Percentiles rank a stretch among this genome's conserved stretches.
These are phyloP conservation scores for Lucilia sericata DNA, from an alignment of 1,140 invertebrate species.

Conservation along the genomic window DNA sequence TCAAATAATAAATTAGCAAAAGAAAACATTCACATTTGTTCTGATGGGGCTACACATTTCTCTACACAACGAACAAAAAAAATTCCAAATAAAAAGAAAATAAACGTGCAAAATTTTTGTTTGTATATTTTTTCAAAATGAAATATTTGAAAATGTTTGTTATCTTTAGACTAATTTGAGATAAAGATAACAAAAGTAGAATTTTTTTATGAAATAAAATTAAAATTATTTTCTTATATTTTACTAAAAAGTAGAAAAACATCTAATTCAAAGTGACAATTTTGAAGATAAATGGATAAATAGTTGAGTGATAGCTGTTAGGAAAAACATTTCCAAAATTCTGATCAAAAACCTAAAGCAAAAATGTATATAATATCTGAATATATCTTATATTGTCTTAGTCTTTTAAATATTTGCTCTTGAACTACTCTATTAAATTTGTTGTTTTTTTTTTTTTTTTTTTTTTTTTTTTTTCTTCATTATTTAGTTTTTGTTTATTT, in stretches of 20 bases:
- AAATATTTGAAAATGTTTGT: neutral
- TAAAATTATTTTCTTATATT: neutral
- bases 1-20: neutral
- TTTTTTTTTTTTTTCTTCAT: neutral
- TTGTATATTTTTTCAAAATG: neutral
- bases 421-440: neutral
- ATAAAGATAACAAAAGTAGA: neutral
- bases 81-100: slow-evolving; percentile 1
- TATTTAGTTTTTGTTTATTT: neutral
- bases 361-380: no score
- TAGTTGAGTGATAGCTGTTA: no score
- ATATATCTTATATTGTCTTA: neutral
- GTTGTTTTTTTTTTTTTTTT: neutral
- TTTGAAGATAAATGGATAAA: no score
- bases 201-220: neutral
- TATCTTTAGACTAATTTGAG: neutral
- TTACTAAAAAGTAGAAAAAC: neutral
- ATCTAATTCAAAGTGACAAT: neutral
- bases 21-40: neutral
- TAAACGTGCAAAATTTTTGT: slow-evolving; percentile 3
- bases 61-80: neutral
- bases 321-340: no score
- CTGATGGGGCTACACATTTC: no score
- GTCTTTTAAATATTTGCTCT: neutral
- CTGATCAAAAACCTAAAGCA: no score